Evolutionary conservation across 2,797 vertebrate species (phyloP), one percentile per base, ranked within the genome.

Genomic region (Eleutherodactylus coqui): DNA sequence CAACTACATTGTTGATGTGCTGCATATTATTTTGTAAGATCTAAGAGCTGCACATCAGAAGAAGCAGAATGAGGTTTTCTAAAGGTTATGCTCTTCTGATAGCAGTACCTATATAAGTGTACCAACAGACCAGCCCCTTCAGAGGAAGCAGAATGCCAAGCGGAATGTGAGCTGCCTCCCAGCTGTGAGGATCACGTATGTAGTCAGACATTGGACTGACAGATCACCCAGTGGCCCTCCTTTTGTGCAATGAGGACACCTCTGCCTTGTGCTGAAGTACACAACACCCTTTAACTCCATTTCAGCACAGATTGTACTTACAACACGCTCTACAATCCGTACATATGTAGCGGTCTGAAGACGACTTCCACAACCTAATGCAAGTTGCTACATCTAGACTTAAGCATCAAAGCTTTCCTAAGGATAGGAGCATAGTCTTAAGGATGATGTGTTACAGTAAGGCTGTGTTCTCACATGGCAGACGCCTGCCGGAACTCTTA

Each of bases 151-250:
- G n/a, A n/a, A 77, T 43, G 45, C 38, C 79, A 82, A 53, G 79
- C 41, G 38, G 79, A 82, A 82, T 67, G 69, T 75, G 53, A 86
- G 69, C 69, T 80, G 84, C 77, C 76, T 85, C 76, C 76, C 77
- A 85, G 77, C 84, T 75, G 55, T 49, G 69, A 73, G 69, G 67
- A 80, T 75, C 85, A 80, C 38, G 27, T 79, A 86, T 75, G 69
- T 47, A 82, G 84, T 60, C 84, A 79, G 85, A 69, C 58, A 86
- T 82, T 45, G 82, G 70, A 64, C 53, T 86, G 85, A 82, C 78
- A 81, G 29, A 85, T 62, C 58, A 80, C 27, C 69, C 67, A 75
- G 55, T 75, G 70, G 70, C 84, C 45, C 29, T 47, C 38, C 24
- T 81, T 79, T 41, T 81, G 41, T 62, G 69, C 70, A 64, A 62